Evolutionary conservation across 2,797 vertebrate genomes (phyloP), one percentile per base, ranked within the genome.

Genomic region (Aselliscus stoliczkanus): DNA sequence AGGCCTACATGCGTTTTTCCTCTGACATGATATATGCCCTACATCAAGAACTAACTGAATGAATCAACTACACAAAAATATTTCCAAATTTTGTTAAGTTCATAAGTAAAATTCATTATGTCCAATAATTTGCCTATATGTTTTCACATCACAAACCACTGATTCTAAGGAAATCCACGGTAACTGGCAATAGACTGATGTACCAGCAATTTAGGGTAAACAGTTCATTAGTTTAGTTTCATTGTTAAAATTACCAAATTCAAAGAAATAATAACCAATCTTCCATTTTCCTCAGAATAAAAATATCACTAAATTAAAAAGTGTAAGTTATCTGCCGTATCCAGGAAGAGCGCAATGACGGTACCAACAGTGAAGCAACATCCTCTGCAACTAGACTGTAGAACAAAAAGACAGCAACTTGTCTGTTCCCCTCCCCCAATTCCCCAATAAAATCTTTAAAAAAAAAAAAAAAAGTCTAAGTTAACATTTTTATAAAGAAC

Each of bases 281-380:
- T 85, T 85, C 31, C 56, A 7, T 54, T 82, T 80, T 70, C 14
- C 21, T 23, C 80, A 47, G 34, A 92, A 92, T 62, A 94, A 94
- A 96, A 96, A 70, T 31, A 94, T n/a, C n/a, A 96, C 60, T 69
- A 82, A 72, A 89, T 96, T 81, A 72, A 95, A n/a, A n/a, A n/a
- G n/a, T n/a, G n/a, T n/a, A n/a, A n/a, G n/a, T n/a, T n/a, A n/a
- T n/a, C n/a, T n/a, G n/a, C n/a, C n/a, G n/a, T n/a, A n/a, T n/a
- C n/a, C n/a, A n/a, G n/a, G n/a, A n/a, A n/a, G n/a, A n/a, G n/a
- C n/a, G n/a, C n/a, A n/a, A n/a, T n/a, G n/a, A n/a, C n/a, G n/a
- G n/a, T n/a, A n/a, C n/a, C n/a, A n/a, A n/a, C n/a, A n/a, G n/a
- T n/a, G n/a, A n/a, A n/a, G n/a, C n/a, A n/a, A n/a, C n/a, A n/a